Evolutionary conservation across 2,113 vertebrate genomes (phyloP), one percentile per base, ranked within the genome.

Genomic region (Gobius niger): DNA sequence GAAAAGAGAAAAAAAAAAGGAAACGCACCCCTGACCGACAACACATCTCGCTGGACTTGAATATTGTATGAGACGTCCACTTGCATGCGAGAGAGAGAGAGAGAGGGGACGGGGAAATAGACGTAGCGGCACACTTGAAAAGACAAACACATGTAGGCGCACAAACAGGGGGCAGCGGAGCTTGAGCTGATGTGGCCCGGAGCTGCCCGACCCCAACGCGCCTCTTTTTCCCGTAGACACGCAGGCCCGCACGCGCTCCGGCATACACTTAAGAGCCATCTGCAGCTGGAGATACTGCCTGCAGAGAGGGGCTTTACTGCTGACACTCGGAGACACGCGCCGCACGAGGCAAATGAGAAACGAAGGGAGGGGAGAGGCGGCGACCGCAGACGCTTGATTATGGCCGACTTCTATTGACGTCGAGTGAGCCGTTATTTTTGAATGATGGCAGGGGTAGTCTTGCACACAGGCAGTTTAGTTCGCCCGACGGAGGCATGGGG

Each of bases 31-130:
- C 74, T 84, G 83, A 56, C 53, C 18, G 53, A 56, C 53, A 56
- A 85, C 81, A 86, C 76, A 67, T 81, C 57, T 85, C 87, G 87
- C 73, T 68, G 72, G 65, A 82, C 59, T 78, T 90, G 87, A 90
- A 91, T 91, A 91, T 91, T 91, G 86, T 86, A 91, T 91, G 85
- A 91, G 79, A 68, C 52, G 73, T 85, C 82, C 90, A 89, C 88
- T 86, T 86, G 18, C 52, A 46, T 57, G 41, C 60, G 47, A 74
- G 66, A 81, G 69, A 68, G 61, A 70, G 6, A 63, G 14, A 71
- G 10, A 70, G 9, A 77, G 44, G 52, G 24, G 72, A 69, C 11
- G 73, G 34, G 52, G 16, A 72, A 54, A 76, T 63, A 78, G 61
- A 84, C 51, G 79, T 76, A 81, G 49, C 24, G 75, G 80, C 84